Base-by-base conservation (phyloP, 2,888 invertebrate genomes). In the Apomyelois bistriatella region DNA sequence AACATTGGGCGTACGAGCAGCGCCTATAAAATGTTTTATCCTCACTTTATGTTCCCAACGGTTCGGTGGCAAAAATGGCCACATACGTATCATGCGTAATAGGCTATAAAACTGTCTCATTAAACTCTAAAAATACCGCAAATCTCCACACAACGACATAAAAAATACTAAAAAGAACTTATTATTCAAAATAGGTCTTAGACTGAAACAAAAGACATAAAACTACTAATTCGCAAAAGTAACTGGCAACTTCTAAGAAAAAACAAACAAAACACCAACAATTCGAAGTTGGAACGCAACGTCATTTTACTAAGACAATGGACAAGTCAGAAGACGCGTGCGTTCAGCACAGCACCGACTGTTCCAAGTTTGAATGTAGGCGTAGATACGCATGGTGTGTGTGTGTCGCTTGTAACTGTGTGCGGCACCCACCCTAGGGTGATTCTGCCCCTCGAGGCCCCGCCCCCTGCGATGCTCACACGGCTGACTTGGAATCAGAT, bases 401-500 rank as follows among this genome's bases (percentile, higher is more conserved):
- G 37, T 36, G 54, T 57, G 50, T 37, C n/a, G 50, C 7, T 57
- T 66, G 65, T 59, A 71, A 73, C 69, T 78, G 79, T 81, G 81
- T 74, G 81, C 76, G 70, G 76, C 62, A 70, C 80, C 82, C 83
- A 79, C 84, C 83, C 85, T 68, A 70, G 77, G 76, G 78, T 72
- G 77, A 72, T 69, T 62, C 70, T 70, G 74, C 72, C 72, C 76
- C 77, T 65, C 65, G 66, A 80, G 70, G 85, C 87, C 70, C 84
- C 85, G 83, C 87, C 89, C 82, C 75, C 67, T 57, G 66, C 68
- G 78, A 78, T 90, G 90, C 89, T 90, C 90, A 89, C 82, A 90
- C 90, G 90, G 90, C 85, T 90, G 85, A 90, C 72, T 90, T 88
- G 88, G 79, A 89, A 90, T 89, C 89, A 88, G 89, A 88, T 87